Percentiles rank a stretch among this genome's conserved stretches.
Conservation (phyloP, 2,888 invertebrate genomes). For the Agrotis exclamationis region DNA sequence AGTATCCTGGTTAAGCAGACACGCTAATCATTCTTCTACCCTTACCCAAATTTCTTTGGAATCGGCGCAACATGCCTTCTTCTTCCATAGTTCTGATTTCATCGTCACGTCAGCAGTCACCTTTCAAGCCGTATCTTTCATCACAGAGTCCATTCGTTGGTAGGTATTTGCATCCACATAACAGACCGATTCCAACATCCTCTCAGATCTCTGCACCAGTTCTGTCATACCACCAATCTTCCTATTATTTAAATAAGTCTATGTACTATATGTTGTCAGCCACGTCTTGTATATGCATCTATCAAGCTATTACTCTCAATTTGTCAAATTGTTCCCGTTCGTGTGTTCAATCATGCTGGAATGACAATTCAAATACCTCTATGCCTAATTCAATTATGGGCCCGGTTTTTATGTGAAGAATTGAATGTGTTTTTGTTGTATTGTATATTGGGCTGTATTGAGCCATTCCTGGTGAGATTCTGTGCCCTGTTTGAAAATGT, state of each 20-base stretch:
- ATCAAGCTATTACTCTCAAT: constrained; percentile 84
- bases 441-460: constrained; percentile 26
- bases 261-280: constrained; percentile 26
- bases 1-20: no score
- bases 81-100: no score
- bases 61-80: no score
- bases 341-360: constrained; percentile 72
- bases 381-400: constrained; percentile 68
- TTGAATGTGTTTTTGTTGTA: constrained; percentile 30
- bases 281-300: constrained; percentile 51
- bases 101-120: no score
- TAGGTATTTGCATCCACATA: no score
- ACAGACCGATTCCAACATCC: neutral
- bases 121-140: no score
- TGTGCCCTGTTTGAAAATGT: neutral
- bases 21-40: no score
- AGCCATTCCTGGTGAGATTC: constrained; percentile 16
- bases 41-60: no score
- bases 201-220: neutral
- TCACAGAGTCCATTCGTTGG: no score
- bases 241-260: constrained; percentile 42
- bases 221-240: constrained; percentile 46
- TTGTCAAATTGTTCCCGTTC: constrained; percentile 81
- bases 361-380: constrained; percentile 69
- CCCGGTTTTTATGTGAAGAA: constrained; percentile 43